phyloP scores from a whole-genome alignment of 2,113 vertebrate genomes.

The Cyphomyrus plagiostoma region DNA sequence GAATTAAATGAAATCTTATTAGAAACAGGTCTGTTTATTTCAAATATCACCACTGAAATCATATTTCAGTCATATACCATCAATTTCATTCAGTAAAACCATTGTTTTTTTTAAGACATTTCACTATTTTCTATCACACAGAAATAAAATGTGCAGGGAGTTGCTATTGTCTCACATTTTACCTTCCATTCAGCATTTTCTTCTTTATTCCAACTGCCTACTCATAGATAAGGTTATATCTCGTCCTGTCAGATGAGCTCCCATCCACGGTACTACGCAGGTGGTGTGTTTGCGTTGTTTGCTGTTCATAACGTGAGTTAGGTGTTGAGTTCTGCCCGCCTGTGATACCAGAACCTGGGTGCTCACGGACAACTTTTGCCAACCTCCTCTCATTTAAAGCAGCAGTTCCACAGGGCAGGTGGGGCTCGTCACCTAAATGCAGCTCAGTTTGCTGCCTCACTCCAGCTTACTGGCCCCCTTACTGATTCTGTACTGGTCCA shows the following conservation, averaged over 20 bases:
- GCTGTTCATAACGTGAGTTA: neutral
- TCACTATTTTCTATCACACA: neutral
- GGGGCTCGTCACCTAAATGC: neutral
- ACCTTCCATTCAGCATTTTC: neutral
- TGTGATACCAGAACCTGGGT: neutral
- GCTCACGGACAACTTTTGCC: neutral
- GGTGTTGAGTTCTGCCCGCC: neutral
- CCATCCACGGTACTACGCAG: neutral
- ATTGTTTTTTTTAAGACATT: neutral
- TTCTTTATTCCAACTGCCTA: neutral
- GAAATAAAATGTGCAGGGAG: neutral
- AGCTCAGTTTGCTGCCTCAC: neutral
- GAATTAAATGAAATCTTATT: neutral
- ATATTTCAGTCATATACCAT: neutral
- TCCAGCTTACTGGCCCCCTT: neutral
- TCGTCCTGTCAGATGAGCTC: slow-evolving; percentile 7
- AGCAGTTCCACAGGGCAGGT: neutral
- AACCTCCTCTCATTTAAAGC: neutral
- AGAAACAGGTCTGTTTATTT: neutral
- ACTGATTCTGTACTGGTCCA: neutral
- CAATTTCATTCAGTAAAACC: neutral
- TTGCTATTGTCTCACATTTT: neutral
- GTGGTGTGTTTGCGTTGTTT: neutral
- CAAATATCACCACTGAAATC: neutral
- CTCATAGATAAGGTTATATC: neutral